Conservation (phyloP, 2,797 vertebrate genomes). For the Chiloscyllium punctatum region DNA sequence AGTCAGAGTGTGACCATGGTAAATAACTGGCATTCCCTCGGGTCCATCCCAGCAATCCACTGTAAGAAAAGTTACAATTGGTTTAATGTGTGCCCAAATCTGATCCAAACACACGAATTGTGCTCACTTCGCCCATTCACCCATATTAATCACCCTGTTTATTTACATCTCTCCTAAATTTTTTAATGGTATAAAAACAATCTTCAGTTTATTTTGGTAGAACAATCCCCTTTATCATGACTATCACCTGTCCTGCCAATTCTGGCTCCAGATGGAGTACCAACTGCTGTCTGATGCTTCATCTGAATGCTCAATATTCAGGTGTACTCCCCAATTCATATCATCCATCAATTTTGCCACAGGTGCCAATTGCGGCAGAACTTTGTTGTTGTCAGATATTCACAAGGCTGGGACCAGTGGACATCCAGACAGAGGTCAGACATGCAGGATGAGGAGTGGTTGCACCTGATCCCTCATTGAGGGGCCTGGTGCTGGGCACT, state of each 20-base stretch:
- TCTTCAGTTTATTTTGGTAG: not conserved
- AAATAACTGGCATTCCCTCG: slow-evolving; percentile 95
- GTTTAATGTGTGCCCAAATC: not conserved
- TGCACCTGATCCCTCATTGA: not conserved
- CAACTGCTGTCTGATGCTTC: not conserved
- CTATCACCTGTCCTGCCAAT: not conserved
- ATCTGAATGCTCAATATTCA: not conserved
- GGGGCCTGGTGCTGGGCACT: not conserved
- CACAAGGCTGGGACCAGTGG: too few relatives aligned
- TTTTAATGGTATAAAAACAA: not conserved
- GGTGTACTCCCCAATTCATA: not conserved
- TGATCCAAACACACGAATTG: not conserved
- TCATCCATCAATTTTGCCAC: too few relatives aligned
- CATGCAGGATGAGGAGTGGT: not conserved
- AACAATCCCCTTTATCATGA: not conserved
- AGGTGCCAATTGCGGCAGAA: not conserved
- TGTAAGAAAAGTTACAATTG: slow-evolving; percentile 49
- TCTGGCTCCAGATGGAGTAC: not conserved
- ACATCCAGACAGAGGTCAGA: not conserved
- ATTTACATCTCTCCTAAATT: not conserved
- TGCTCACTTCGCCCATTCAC: not conserved
- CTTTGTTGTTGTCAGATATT: not conserved
- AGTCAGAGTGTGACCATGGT: slow-evolving; percentile 96
- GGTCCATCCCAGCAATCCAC: slow-evolving; percentile 99
- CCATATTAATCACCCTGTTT: not conserved